Base-by-base conservation (phyloP, 2,888 invertebrate species). In the Archaeoteleia sp. region DNA sequence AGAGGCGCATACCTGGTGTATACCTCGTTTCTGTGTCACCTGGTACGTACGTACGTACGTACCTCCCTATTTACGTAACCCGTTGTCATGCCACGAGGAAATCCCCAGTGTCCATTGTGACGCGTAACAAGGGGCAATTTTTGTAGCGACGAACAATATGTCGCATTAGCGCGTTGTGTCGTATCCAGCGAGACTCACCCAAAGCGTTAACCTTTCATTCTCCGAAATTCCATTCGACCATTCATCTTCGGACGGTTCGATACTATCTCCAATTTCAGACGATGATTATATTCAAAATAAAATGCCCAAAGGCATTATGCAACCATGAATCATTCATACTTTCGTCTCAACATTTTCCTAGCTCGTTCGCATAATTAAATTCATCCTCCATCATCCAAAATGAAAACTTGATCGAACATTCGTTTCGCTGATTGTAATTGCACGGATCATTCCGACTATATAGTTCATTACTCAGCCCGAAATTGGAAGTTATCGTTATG, bases 151-250 rank as follows among this genome's bases (percentile, higher is more conserved):
- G 84, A 83, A 84, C 84, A 84, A 84, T 84, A 77, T 78, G 82
- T 75, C 78, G 82, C 84, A 84, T 84, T 84, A 84, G 84, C 73
- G 82, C 72, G 83, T 83, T 83, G 83, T 83, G 69, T 70, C 20
- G 29, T 55, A 54, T 34, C 40, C 45, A 32, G 20, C 53, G 71
- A 67, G 66, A 57, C 68, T 69, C 68, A 57, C 51, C 61, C 46
- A 39, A 53, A 67, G 62, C 70, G 48, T 39, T 67, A 61, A 67
- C 61, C 55, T 67, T 61, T 66, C 53, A 55, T 46, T 63, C 43
- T 12, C 14, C 45, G 15, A 27, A 30, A 20, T 57, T 39, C 34
- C 54, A 40, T 53, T 46, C 48, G 58, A 9, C 54, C 53, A 67
- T 67, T 67, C 53, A 67, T 67, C 58, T 67, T 67, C 30, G 45